These are phyloP conservation scores for Coregonus clupeaformis DNA, from an alignment of 2,113 vertebrate genomes.

Conservation along the genomic window DNA sequence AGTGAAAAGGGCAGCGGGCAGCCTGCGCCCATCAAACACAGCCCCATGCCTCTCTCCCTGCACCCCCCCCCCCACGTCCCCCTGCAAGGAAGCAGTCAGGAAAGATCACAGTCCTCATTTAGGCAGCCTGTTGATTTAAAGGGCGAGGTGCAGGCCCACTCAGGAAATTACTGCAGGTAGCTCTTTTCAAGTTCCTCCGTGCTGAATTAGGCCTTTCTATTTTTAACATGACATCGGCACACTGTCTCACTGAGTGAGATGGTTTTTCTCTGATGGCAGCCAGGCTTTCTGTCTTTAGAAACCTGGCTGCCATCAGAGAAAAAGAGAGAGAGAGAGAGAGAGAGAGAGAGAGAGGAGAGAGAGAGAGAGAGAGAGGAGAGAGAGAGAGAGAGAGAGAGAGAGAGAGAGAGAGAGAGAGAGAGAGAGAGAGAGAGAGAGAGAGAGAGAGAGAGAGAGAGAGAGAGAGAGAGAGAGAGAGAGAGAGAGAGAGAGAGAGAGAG, in stretches of 20 bases:
- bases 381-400: too few species aligned
- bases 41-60: slow-evolving; percentile 10
- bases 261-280: not conserved
- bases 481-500: too few species aligned
- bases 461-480: too few species aligned
- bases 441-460: too few species aligned
- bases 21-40: slow-evolving; percentile 48
- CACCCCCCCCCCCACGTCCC: slow-evolving; percentile 10
- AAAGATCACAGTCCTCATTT: slow-evolving; percentile 50
- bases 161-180: slow-evolving; percentile 62
- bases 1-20: slow-evolving; percentile 55
- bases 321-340: too few species aligned
- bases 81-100: slow-evolving; percentile 50
- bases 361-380: too few species aligned
- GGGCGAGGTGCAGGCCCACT: slow-evolving; percentile 38
- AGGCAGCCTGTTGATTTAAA: slow-evolving; percentile 44
- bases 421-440: too few species aligned
- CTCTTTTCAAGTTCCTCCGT: slow-evolving; percentile 38
- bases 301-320: too few species aligned
- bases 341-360: too few species aligned
- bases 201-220: slow-evolving; percentile 52
- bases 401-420: too few species aligned
- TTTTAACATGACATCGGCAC: slow-evolving; percentile 44
- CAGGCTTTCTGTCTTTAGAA: too few species aligned
- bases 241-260: slow-evolving; percentile 17